Evolutionary conservation across 92 coral and sea anemone species (phyloP).

Genomic region (Paramuricea clavata): DNA sequence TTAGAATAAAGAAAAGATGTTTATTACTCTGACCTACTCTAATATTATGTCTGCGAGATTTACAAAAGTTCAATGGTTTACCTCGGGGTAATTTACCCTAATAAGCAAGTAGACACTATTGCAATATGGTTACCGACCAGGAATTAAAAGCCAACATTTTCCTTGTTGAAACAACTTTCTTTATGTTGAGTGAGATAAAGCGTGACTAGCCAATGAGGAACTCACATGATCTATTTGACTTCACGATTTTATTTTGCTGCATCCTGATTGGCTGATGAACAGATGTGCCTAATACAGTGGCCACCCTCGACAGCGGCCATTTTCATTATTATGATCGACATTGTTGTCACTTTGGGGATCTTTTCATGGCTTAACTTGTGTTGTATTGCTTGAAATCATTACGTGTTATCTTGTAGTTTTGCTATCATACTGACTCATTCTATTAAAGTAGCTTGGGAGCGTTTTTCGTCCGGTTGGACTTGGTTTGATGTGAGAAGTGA

Average conservation of each 20-base stretch:
- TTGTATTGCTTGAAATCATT: neutral
- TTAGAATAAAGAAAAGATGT: too few relatives aligned
- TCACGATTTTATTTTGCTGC: conserved; percentile 12
- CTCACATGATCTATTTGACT: conserved; percentile 34
- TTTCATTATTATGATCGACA: conserved; percentile 10
- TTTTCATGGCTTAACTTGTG: conserved; percentile 1
- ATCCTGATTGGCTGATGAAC: conserved; percentile 33
- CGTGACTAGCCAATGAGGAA: neutral
- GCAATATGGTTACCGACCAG: too few relatives aligned
- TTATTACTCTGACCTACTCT: too few relatives aligned
- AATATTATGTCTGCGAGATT: too few relatives aligned
- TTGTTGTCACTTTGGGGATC: conserved; percentile 28
- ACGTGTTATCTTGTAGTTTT: neutral
- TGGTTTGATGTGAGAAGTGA: conserved; percentile 17
- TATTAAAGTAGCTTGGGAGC: conserved; percentile 3
- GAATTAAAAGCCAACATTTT: too few relatives aligned
- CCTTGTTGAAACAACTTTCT: too few relatives aligned
- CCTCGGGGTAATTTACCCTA: too few relatives aligned
- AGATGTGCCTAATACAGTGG: conserved; percentile 41
- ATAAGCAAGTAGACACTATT: too few relatives aligned
- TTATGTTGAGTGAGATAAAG: neutral
- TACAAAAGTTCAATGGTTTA: too few relatives aligned
- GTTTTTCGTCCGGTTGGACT: conserved; percentile 1
- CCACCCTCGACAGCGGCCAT: conserved; percentile 49
- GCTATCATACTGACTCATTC: neutral